Base-by-base conservation (phyloP, 2,888 invertebrate genomes). In the Orchesellides sinensis region DNA sequence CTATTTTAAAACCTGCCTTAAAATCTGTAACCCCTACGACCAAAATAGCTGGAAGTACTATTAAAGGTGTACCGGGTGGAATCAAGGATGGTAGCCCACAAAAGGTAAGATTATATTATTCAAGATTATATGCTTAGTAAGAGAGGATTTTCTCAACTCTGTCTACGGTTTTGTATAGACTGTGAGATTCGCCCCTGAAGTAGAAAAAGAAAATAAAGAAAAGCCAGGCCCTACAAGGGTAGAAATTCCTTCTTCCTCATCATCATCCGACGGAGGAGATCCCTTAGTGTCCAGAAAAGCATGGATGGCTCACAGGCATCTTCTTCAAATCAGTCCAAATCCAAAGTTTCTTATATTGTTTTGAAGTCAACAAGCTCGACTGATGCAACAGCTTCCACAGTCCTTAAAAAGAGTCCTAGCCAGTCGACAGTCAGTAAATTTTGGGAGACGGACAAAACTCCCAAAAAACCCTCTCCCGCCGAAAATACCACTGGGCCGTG, bases 401-500 rank as follows among this genome's bases (percentile, higher is more conserved):
- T 87, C 8, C 54, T 84, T 17, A 88, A 87, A 72, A 87, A 85
- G 68, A 80, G 79, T 49, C 35, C 84, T 19, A 29, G 49, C 0
- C 72, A 69, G 4, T 73, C 84, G 17, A 77, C 77, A 23, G 68
- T 78, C 5, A 70, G 63, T 29, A 84, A 83, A 56, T 88, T 88
- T 56, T 88, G 88, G 88, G 85, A 87, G 23, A 56, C 83, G 12
- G 86, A 86, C 17, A 83, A 85, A 83, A 77, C 77, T 10, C 84
- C 81, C 23, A 88, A 87, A 75, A 83, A 85, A n/a, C 83, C 85
- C 10, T 88, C 88, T 47, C 89, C 88, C 29, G 89, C 89, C 54
- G 89, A 89, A 84, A 89, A 89, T 66, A 88, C 87, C 6, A 88
- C 86, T 68, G 95, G 95, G 0, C 96, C 96, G 0, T 96, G 96